phyloP scores from a whole-genome alignment of 1,140 invertebrate species.

The Ostrea edulis region DNA sequence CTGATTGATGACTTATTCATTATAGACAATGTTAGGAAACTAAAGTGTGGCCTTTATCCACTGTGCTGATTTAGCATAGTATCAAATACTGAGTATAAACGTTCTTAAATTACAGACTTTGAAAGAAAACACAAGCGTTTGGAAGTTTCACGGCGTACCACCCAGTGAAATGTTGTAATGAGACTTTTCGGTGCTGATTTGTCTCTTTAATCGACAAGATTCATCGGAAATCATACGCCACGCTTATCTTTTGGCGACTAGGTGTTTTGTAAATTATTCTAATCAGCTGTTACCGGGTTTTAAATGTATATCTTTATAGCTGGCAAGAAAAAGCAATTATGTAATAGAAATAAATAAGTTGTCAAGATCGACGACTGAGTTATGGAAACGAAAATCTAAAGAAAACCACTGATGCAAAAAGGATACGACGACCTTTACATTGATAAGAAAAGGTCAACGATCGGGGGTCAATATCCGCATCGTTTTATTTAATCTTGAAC shows the following conservation, averaged over 20 bases:
- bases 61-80: no score
- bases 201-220: not conserved
- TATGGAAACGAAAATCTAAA: not conserved
- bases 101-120: not conserved
- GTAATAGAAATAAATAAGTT: not conserved
- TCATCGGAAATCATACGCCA: not conserved
- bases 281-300: not conserved
- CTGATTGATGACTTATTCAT: no score
- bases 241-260: not conserved
- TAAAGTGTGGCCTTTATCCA: no score
- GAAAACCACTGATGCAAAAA: not conserved
- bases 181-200: not conserved
- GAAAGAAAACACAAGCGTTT: not conserved
- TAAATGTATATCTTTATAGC: not conserved
- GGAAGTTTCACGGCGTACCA: not conserved
- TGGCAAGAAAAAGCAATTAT: not conserved
- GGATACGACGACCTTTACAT: not conserved
- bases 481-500: no score
- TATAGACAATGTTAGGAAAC: no score
- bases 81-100: no score
- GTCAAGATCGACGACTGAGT: not conserved
- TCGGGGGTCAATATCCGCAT: not conserved
- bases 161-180: not conserved
- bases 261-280: conserved; percentile 2
- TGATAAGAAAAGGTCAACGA: not conserved